phyloP scores from a whole-genome alignment of 2,888 invertebrate species.

The Drosophila kambysellisi region DNA sequence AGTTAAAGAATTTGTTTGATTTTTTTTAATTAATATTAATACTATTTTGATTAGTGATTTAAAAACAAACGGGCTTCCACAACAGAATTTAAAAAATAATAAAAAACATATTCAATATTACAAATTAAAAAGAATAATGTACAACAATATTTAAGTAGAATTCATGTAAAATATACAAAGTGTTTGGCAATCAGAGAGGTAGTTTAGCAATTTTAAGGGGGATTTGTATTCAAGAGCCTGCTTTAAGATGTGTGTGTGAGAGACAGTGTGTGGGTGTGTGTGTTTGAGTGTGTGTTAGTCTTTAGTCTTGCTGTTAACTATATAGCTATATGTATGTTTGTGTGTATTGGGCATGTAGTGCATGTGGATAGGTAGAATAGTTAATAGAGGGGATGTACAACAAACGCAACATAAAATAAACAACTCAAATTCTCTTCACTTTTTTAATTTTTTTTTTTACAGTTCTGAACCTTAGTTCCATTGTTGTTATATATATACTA shows the following conservation, averaged over 20 bases:
- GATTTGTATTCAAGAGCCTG: conserved; percentile 11
- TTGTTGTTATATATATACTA: conserved; percentile 62
- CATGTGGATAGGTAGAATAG: conserved; percentile 39
- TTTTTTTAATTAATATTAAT: conserved; percentile 6
- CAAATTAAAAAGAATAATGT: conserved; percentile 51
- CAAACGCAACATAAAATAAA: conserved; percentile 80
- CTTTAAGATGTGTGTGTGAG: conserved; percentile 19
- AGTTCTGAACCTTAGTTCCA: conserved; percentile 62
- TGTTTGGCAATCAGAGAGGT: conserved; percentile 35
- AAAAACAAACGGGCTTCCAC: conserved; percentile 82
- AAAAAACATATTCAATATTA: conserved; percentile 23
- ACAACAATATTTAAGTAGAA: conserved; percentile 65
- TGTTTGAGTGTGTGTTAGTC: conserved; percentile 22
- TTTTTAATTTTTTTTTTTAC: conserved; percentile 17
- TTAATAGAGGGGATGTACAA: conserved; percentile 69
- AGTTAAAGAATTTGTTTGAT: conserved; percentile 9
- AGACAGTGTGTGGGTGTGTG: conserved; percentile 3
- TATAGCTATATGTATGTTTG: conserved; percentile 36
- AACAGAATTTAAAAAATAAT: conserved; percentile 28
- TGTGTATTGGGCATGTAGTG: conserved; percentile 40
- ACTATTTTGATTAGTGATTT: conserved; percentile 70
- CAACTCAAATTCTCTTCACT: conserved; percentile 67
- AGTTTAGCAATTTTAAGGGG: conserved; percentile 32
- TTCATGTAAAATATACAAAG: conserved; percentile 76
- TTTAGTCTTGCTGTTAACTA: conserved; percentile 23